Conservation (phyloP, 2,113 vertebrate genomes). For the Osmerus eperlanus region DNA sequence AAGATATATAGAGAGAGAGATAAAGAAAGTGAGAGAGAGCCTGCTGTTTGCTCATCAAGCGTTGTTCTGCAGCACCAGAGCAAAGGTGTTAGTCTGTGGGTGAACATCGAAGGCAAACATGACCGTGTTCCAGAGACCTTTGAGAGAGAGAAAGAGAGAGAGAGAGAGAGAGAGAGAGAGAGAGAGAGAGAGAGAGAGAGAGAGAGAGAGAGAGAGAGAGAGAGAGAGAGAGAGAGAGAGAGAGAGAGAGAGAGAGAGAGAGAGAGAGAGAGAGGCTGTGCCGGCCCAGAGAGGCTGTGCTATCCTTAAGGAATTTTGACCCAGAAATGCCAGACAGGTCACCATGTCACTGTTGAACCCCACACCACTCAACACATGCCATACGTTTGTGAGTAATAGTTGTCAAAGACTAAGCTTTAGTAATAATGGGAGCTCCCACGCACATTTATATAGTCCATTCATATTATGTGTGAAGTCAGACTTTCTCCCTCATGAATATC, state of each 20-base stretch:
- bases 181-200: too few relatives aligned
- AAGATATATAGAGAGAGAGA: not conserved
- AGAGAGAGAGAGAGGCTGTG: not conserved
- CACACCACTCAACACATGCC: slow-evolving; percentile 39
- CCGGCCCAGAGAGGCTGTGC: slow-evolving; percentile 21
- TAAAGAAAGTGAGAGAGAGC: not conserved
- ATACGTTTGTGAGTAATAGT: slow-evolving; percentile 23
- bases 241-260: too few relatives aligned
- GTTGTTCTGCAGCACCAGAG: slow-evolving; percentile 47
- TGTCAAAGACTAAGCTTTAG: slow-evolving; percentile 4
- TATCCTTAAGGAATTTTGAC: slow-evolving; percentile 53
- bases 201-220: too few relatives aligned
- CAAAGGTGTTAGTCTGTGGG: slow-evolving; percentile 51
- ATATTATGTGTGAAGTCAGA: slow-evolving; percentile 16
- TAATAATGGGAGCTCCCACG: not conserved
- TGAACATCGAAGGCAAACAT: slow-evolving; percentile 62
- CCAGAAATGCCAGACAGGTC: slow-evolving; percentile 57
- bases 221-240: too few relatives aligned
- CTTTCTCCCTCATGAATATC: slow-evolving; percentile 32
- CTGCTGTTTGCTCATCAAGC: slow-evolving; percentile 43
- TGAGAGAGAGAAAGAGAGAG: not conserved
- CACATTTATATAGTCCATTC: slow-evolving; percentile 1
- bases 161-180: too few relatives aligned
- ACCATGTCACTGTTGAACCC: slow-evolving; percentile 35
- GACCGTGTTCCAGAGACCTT: slow-evolving; percentile 54